Evolutionary conservation across 2,113 vertebrate species (phyloP).

Genomic region (Hiodon tergisus): DNA sequence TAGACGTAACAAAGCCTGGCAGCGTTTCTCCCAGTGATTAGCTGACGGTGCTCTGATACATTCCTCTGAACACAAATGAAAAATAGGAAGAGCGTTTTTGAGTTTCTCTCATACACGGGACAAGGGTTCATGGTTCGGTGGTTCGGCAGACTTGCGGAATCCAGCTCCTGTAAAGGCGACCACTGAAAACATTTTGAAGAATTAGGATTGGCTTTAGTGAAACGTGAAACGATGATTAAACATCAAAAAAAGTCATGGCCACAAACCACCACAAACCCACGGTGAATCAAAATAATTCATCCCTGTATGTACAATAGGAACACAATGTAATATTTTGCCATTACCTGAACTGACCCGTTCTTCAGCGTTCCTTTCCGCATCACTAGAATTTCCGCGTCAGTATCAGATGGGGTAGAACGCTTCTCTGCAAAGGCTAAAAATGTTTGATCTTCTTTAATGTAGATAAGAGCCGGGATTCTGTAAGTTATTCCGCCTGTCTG

Average conservation of each 20-base stretch:
- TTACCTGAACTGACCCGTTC: constrained; percentile 67
- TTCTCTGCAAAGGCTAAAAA: constrained; percentile 88
- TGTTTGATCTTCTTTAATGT: constrained; percentile 55
- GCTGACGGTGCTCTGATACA: constrained; percentile 71
- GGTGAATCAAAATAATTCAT: too few species aligned
- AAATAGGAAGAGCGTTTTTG: constrained; percentile 72
- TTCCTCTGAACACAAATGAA: constrained; percentile 73
- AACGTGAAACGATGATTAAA: too few species aligned
- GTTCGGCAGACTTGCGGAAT: constrained; percentile 44
- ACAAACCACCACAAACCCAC: too few species aligned
- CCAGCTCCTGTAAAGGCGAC: constrained; percentile 55
- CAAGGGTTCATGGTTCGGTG: constrained; percentile 73
- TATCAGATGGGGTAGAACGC: constrained; percentile 63
- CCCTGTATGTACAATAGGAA: too few species aligned
- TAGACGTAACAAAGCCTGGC: constrained; percentile 78
- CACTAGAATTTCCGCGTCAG: constrained; percentile 74
- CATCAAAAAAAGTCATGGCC: too few species aligned
- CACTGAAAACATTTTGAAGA: constrained; percentile 47
- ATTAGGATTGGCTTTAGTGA: neutral
- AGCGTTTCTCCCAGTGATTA: constrained; percentile 71
- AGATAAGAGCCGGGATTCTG: constrained; percentile 83
- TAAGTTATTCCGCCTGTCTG: constrained; percentile 60
- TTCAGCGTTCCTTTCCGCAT: constrained; percentile 67
- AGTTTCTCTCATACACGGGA: constrained; percentile 62
- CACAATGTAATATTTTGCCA: neutral